Evolutionary conservation across 2,888 invertebrate species (phyloP).

Genomic region (Heteropelma amictum): DNA sequence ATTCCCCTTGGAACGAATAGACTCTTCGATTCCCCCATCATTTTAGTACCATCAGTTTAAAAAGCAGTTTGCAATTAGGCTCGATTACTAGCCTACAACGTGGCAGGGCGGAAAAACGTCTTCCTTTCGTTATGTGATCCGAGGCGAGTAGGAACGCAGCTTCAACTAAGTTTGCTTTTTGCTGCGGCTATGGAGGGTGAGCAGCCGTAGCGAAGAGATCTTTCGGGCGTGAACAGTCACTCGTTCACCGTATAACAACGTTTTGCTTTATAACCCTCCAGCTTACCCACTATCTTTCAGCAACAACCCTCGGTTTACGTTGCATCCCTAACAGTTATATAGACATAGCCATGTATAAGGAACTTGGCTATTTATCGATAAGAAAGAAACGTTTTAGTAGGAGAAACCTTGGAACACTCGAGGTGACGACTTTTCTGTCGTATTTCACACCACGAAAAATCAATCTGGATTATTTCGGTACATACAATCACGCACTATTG

Average conservation of each 20-base stretch:
- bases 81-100: constrained; percentile 44
- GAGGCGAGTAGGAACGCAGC: background rate
- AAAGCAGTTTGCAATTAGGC: constrained; percentile 53
- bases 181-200: background rate
- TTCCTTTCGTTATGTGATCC: constrained; percentile 16
- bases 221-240: constrained; percentile 50
- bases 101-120: constrained; percentile 23
- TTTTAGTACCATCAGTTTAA: background rate
- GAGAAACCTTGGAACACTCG: constrained; percentile 4
- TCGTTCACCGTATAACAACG: constrained; percentile 27
- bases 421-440: constrained; percentile 38
- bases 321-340: constrained; percentile 5
- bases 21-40: constrained; percentile 1
- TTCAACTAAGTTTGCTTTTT: constrained; percentile 33
- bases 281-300: background rate
- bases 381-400: background rate
- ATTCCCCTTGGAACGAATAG: constrained; percentile 1
- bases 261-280: constrained; percentile 10
- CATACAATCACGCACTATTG: no score
- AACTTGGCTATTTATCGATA: background rate
- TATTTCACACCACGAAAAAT: no score
- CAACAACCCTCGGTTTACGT: background rate
- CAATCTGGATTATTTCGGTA: no score
- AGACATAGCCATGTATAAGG: background rate
- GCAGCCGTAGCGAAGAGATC: constrained; percentile 24